Evolutionary conservation across 2,113 vertebrate species (phyloP).

Genomic region (Apaloderma vittatum): DNA sequence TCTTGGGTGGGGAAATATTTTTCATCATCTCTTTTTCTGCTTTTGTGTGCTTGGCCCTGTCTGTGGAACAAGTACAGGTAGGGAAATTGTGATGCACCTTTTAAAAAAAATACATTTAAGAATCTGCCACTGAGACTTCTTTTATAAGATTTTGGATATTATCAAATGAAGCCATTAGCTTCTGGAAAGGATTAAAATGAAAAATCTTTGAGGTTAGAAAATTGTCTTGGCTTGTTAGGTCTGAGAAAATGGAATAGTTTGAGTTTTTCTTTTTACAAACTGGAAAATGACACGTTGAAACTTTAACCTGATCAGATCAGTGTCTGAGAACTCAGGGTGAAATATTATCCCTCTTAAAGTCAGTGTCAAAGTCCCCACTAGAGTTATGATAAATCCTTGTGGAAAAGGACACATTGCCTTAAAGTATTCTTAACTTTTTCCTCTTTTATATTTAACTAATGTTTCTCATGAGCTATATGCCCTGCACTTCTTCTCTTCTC

Average conservation of each 20-base stretch:
- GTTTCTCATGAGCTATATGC: background rate
- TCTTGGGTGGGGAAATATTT: background rate
- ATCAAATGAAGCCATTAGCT: conserved; percentile 5
- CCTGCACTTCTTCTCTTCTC: background rate
- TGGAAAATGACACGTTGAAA: background rate
- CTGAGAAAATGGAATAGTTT: background rate
- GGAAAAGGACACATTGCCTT: background rate
- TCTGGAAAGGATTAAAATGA: conserved; percentile 1
- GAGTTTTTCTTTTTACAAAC: background rate
- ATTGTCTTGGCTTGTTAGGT: background rate
- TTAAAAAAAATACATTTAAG: background rate
- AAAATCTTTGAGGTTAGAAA: conserved; percentile 18
- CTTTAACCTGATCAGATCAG: conserved; percentile 11
- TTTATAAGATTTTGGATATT: background rate
- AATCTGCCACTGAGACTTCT: background rate
- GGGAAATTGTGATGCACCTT: background rate
- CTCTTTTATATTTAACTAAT: background rate
- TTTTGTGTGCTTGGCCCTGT: background rate
- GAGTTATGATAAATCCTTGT: background rate
- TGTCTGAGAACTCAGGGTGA: background rate
- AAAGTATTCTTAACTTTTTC: background rate
- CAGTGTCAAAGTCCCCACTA: background rate
- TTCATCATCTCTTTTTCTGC: background rate
- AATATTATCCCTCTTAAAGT: conserved; percentile 13
- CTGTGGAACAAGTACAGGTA: background rate